A percentile compares a stretch with the other conserved stretches of the same genome.
Evolutionary conservation across 2,797 vertebrate species (phyloP).

Genomic region (Microhierax caerulescens): DNA sequence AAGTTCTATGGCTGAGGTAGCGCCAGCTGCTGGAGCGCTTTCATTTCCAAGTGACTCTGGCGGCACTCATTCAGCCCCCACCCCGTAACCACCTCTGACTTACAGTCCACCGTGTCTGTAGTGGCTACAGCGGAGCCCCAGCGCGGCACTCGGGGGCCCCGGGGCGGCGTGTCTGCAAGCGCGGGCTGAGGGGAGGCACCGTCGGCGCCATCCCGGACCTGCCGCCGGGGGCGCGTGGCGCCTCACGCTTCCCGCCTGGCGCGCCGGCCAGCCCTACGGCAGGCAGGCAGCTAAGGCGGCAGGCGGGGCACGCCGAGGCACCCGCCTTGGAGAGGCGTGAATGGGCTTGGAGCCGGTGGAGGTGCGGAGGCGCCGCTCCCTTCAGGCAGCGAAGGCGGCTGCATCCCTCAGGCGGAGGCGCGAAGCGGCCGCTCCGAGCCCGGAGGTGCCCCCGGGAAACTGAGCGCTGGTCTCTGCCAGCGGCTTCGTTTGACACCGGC

Average conservation of each 20-base stretch:
- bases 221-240: too few relatives aligned
- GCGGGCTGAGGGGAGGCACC: neutral
- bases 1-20: fast-evolving
- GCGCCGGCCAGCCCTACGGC: too few relatives aligned
- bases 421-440: too few relatives aligned
- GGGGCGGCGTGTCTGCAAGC: too few relatives aligned
- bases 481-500: neutral
- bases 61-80: too few relatives aligned
- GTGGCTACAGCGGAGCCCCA: neutral
- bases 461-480: neutral
- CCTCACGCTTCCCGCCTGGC: neutral
- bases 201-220: too few relatives aligned
- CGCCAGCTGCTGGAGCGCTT: fast-evolving
- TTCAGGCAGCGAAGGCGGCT: neutral
- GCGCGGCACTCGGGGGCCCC: fast-evolving
- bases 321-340: too few relatives aligned
- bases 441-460: too few relatives aligned
- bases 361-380: neutral
- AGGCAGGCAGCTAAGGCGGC: too few relatives aligned
- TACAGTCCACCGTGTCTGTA: fast-evolving
- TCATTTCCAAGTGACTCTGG: fast-evolving
- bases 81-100: neutral
- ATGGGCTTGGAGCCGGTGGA: too few relatives aligned
- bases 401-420: neutral
- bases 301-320: too few relatives aligned